These are phyloP conservation scores for Labrus mixtus DNA, from an alignment of 2,113 vertebrate genomes.

Conservation along the genomic window DNA sequence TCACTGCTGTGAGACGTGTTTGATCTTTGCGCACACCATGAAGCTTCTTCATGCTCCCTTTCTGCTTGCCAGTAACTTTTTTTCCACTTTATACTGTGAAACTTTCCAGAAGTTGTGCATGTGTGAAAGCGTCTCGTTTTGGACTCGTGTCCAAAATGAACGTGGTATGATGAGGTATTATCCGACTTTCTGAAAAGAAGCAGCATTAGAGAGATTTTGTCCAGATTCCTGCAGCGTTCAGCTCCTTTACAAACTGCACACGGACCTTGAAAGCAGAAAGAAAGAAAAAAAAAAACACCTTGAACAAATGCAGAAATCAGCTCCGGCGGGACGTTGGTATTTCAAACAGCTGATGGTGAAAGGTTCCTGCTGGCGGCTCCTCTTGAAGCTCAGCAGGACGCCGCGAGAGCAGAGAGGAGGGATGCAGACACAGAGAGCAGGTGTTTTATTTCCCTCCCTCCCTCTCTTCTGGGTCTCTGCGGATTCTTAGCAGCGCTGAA, in stretches of 20 bases:
- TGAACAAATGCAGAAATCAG: constrained; percentile 17
- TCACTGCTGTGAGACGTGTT: too few species aligned
- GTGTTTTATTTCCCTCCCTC: constrained; percentile 9
- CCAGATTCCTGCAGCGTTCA: not conserved
- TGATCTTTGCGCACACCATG: too few species aligned
- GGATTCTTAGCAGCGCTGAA: not conserved
- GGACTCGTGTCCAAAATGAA: too few species aligned
- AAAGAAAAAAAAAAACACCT: not conserved
- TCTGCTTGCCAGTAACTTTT: too few species aligned
- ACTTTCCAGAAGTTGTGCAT: too few species aligned
- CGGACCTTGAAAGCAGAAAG: not conserved
- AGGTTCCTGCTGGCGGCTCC: constrained; percentile 6
- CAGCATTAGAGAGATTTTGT: not conserved
- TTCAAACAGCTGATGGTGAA: constrained; percentile 15
- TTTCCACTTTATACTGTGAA: too few species aligned
- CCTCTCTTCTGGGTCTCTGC: not conserved
- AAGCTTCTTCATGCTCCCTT: too few species aligned
- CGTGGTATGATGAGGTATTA: not conserved
- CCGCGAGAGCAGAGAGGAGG: not conserved
- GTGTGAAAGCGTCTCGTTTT: not conserved
- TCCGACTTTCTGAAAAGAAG: not conserved
- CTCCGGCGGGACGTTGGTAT: not conserved
- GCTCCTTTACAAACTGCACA: not conserved
- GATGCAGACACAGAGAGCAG: constrained; percentile 2
- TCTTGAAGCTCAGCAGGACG: constrained; percentile 5